A percentile compares a stretch with the other conserved stretches of the same genome.
Conservation (phyloP, 2,888 invertebrate genomes). For the Rhogogaster chlorosoma region DNA sequence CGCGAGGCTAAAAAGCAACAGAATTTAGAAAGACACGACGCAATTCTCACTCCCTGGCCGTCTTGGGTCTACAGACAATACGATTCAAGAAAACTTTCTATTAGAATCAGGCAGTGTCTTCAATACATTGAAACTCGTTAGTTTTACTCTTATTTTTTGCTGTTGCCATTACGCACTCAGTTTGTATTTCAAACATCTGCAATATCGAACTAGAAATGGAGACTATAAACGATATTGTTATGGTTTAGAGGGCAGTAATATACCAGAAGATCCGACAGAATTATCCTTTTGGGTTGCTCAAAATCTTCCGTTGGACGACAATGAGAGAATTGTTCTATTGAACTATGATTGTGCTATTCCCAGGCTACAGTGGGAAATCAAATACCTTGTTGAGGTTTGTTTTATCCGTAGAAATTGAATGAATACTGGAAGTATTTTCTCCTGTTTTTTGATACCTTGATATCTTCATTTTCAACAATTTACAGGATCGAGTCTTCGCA, state of each 20-base stretch:
- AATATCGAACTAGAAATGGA: background rate
- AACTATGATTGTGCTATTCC: slow-evolving; percentile 85
- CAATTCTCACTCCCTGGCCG: slow-evolving; percentile 83
- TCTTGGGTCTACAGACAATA: slow-evolving; percentile 84
- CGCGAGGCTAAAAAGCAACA: slow-evolving; percentile 65
- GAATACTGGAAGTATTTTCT: background rate
- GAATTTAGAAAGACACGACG: slow-evolving; percentile 74
- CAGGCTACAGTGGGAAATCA: slow-evolving; percentile 82
- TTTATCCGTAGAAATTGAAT: slow-evolving; percentile 58
- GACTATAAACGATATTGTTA: slow-evolving; percentile 25
- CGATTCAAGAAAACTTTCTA: slow-evolving; percentile 78
- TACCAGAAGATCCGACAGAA: slow-evolving; percentile 85
- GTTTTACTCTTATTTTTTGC: slow-evolving; percentile 45
- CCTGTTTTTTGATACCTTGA: background rate
- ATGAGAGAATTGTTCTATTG: slow-evolving; percentile 83
- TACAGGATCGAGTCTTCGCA: slow-evolving; percentile 75
- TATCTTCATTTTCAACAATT: slow-evolving; percentile 31
- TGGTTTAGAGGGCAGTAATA: slow-evolving; percentile 74
- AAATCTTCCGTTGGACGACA: slow-evolving; percentile 86
- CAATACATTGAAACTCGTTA: slow-evolving; percentile 70
- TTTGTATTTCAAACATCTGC: background rate
- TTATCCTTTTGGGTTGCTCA: slow-evolving; percentile 91
- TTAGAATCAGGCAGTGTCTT: slow-evolving; percentile 73
- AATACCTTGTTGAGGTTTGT: slow-evolving; percentile 78
- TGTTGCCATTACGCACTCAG: background rate